Percentiles rank a stretch among this genome's conserved stretches.
phyloP scores from a whole-genome alignment of 2,113 vertebrate genomes.

The Erythrolamprus reginae region DNA sequence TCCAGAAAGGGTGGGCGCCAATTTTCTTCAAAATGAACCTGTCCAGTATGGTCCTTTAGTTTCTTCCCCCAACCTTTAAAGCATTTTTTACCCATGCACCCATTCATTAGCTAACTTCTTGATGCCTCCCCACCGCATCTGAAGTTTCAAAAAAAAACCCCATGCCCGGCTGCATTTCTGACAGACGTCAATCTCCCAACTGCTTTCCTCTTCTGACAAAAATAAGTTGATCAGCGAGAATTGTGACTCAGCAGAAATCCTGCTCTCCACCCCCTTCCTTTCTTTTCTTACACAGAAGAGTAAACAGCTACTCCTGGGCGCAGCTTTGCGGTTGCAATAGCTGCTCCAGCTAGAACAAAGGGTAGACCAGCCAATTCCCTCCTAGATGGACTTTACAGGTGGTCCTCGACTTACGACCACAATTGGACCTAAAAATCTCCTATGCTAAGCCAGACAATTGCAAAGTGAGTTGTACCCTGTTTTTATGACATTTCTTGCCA shows the following conservation, averaged over 20 bases:
- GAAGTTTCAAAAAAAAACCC: neutral
- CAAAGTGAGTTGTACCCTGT: neutral
- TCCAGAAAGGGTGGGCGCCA: too few relatives aligned
- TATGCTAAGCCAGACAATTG: too few relatives aligned
- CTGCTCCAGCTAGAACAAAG: neutral
- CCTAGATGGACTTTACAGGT: neutral
- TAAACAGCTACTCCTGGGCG: neutral
- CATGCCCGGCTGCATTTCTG: neutral
- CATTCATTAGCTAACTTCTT: neutral
- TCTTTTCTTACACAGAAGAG: neutral
- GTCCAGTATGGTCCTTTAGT: neutral
- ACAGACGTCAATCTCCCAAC: neutral
- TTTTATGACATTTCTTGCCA: neutral
- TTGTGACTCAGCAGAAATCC: neutral
- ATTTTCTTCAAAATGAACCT: neutral
- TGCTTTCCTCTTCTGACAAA: neutral
- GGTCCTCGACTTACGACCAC: too few relatives aligned
- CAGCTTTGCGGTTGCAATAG: neutral
- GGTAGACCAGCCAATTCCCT: too few relatives aligned
- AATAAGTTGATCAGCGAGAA: neutral
- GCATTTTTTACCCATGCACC: neutral
- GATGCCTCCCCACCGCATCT: neutral
- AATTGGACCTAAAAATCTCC: neutral
- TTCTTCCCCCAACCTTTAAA: neutral
- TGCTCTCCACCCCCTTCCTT: neutral